Evolutionary conservation across 1,140 invertebrate species (phyloP), one percentile per base, ranked within the genome.

Genomic region (Apolygus lucorum): DNA sequence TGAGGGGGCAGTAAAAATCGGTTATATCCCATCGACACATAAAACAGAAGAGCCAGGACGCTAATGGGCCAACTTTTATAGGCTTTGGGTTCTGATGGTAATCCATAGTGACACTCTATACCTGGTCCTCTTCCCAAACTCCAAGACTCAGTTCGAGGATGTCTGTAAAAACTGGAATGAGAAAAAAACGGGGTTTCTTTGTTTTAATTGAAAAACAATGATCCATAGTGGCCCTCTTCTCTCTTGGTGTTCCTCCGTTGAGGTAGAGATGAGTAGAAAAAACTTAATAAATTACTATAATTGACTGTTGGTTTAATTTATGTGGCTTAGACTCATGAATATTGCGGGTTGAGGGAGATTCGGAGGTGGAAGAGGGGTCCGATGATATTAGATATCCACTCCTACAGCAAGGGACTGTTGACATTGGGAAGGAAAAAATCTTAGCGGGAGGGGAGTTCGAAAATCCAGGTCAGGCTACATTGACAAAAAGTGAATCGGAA

Each of bases 271-370:
- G 34, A 17, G 34, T 8, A 49, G 17, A 49, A 49, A 49, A 49
- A 49, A 49, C 34, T 49, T 49, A 49, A 49, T 49, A 49, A 49
- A 49, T 49, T 49, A 49, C 34, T 49, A 49, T 49, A 49, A 49
- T 49, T 49, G 34, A 49, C 34, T 49, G 34, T 49, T 49, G 34
- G 34, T 49, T 49, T 49, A 49, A 49, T 49, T 49, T 49, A 49
- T 49, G 34, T 49, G 34, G 34, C 34, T 17, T 8, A 17, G 17
- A 17, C 34, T 49, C 34, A 49, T 49, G 34, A 49, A 49, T 49
- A 49, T 49, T 49, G 34, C 34, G 34, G 34, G 34, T 49, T 49
- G 34, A 49, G 8, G 34, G 34, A 49, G 34, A n/a, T n/a, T n/a
- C n/a, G n/a, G n/a, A n/a, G n/a, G 8, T 49, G 17, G 34, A 49